These are phyloP conservation scores for Glyphotaelius pellucidus DNA, from an alignment of 2,888 invertebrate species.

Conservation along the genomic window DNA sequence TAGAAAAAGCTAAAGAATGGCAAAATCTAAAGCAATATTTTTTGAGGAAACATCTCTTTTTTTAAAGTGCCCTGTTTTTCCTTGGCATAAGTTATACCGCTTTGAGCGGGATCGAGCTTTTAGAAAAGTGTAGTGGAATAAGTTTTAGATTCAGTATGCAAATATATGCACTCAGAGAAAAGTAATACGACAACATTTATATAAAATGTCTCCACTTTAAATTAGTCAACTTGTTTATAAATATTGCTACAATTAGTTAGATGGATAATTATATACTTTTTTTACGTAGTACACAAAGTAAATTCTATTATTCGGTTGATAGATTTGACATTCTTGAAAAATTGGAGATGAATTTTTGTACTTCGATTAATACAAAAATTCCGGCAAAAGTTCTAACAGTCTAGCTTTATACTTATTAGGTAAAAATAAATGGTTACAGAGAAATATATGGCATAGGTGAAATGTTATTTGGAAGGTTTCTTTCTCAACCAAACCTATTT, in stretches of 20 bases:
- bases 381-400: too few relatives aligned
- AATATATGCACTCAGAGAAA: neutral
- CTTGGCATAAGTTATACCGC: neutral
- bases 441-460: too few relatives aligned
- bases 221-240: neutral
- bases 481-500: too few relatives aligned
- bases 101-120: neutral
- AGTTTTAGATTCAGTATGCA: slow-evolving; percentile 21
- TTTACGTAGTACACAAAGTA: too few relatives aligned
- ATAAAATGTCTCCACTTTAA: neutral
- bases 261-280: too few relatives aligned
- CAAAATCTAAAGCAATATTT: neutral
- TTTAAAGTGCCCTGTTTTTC: neutral
- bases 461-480: too few relatives aligned
- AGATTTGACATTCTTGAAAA: neutral
- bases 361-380: too few relatives aligned
- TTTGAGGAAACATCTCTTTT: neutral
- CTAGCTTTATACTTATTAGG: too few relatives aligned
- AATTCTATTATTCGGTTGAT: neutral
- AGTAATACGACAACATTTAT: neutral
- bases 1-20: neutral
- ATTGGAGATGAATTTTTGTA: too few relatives aligned
- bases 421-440: too few relatives aligned
- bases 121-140: slow-evolving; percentile 5
- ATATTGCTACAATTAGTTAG: neutral